Evolutionary conservation across 2,113 vertebrate genomes (phyloP).

Genomic region (Chaetodon auriga): DNA sequence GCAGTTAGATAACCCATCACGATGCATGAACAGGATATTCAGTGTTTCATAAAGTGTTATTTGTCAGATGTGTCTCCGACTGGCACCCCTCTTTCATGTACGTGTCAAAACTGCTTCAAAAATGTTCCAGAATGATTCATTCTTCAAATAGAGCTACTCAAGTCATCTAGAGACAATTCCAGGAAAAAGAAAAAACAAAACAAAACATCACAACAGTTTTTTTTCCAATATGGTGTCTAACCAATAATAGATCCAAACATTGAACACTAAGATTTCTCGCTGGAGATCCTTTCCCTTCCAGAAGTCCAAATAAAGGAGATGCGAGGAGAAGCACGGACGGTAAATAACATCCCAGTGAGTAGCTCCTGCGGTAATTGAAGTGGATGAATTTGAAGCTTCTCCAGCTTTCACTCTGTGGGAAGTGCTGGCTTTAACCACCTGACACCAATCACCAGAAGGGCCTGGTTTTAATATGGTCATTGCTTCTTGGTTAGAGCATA

Average conservation of each 20-base stretch:
- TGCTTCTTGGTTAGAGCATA: constrained; percentile 21
- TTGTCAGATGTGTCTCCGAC: too few relatives aligned
- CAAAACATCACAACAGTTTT: too few relatives aligned
- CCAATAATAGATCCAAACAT: neutral
- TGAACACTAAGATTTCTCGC: neutral
- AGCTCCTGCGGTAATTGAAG: constrained; percentile 11
- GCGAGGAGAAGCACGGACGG: neutral
- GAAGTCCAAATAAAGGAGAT: neutral
- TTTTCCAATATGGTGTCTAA: too few relatives aligned
- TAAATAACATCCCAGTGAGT: constrained; percentile 9
- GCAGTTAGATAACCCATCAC: neutral
- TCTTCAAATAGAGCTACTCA: too few relatives aligned
- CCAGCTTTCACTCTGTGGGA: constrained; percentile 1
- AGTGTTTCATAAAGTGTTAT: neutral
- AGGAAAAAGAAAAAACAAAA: too few relatives aligned
- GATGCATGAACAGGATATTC: neutral
- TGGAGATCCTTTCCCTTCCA: neutral
- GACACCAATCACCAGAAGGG: constrained; percentile 14
- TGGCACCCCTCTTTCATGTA: too few relatives aligned
- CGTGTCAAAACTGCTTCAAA: too few relatives aligned
- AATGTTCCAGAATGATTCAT: too few relatives aligned
- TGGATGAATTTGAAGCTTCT: constrained; percentile 27
- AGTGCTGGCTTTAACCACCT: neutral
- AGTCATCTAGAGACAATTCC: too few relatives aligned
- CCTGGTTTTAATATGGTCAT: constrained; percentile 31